phyloP scores from a whole-genome alignment of 2,888 invertebrate genomes.

The Hipparchia sbordonii region DNA sequence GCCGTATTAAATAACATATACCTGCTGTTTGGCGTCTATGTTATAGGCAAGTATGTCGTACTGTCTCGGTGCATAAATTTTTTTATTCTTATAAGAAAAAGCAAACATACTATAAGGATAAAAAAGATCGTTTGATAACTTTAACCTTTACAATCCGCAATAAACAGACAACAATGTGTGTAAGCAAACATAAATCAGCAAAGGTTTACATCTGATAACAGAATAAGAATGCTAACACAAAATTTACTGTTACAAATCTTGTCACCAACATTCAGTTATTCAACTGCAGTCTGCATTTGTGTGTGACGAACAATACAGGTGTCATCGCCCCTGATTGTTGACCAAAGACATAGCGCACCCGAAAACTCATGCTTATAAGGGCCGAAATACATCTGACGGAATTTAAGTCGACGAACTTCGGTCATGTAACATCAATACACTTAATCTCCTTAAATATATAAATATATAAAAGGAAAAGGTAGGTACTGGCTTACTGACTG shows the following conservation, averaged over 20 bases:
- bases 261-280: slow-evolving; percentile 34
- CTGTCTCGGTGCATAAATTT: background rate
- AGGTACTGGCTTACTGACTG: too few relatives aligned
- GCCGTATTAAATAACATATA: too few relatives aligned
- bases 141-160: slow-evolving; percentile 16
- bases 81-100: background rate
- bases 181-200: slow-evolving; percentile 4
- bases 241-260: slow-evolving; percentile 32
- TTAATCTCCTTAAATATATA: too few relatives aligned
- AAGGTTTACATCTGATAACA: slow-evolving; percentile 22
- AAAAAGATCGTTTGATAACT: slow-evolving; percentile 23
- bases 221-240: slow-evolving; percentile 19
- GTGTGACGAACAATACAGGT: slow-evolving; percentile 40
- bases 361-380: slow-evolving; percentile 49
- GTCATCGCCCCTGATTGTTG: slow-evolving; percentile 59
- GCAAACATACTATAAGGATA: slow-evolving; percentile 1
- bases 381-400: too few relatives aligned
- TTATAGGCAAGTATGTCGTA: too few relatives aligned
- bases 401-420: too few relatives aligned
- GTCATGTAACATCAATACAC: too few relatives aligned
- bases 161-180: slow-evolving; percentile 7
- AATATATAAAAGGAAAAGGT: too few relatives aligned
- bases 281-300: slow-evolving; percentile 33
- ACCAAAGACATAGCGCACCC: slow-evolving; percentile 48
- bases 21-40: too few relatives aligned